These are phyloP conservation scores for Drosophila kohkoa DNA, from an alignment of 1,140 invertebrate species.

Conservation along the genomic window DNA sequence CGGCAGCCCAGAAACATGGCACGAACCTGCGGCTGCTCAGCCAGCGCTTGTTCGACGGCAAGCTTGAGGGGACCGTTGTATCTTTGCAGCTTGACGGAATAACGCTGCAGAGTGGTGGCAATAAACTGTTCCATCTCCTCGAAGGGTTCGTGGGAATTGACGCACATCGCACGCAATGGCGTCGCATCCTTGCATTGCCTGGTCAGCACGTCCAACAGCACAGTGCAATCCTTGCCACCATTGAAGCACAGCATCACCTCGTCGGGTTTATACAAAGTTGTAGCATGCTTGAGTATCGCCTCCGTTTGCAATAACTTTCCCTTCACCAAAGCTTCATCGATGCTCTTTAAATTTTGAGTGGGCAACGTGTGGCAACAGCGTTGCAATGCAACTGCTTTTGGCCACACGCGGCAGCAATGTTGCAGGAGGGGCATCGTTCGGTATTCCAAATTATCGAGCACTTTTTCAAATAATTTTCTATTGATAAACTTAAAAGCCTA, in stretches of 20 bases:
- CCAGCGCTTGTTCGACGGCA: conserved; percentile 88
- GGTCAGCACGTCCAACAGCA: conserved; percentile 90
- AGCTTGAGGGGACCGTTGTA: conserved; percentile 89
- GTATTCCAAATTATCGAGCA: neutral
- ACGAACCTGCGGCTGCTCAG: conserved; percentile 89
- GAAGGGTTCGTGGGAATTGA: conserved; percentile 91
- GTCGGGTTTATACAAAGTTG: conserved; percentile 86
- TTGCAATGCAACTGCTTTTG: neutral
- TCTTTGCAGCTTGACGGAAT: conserved; percentile 89
- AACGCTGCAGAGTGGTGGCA: conserved; percentile 88
- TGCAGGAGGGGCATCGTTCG: neutral
- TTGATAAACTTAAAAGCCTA: neutral
- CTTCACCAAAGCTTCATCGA: conserved; percentile 1
- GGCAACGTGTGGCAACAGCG: neutral
- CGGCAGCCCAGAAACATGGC: conserved; percentile 95
- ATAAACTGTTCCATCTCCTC: conserved; percentile 95
- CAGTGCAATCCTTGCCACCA: conserved; percentile 98
- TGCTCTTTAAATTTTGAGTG: neutral
- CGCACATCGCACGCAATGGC: conserved; percentile 89
- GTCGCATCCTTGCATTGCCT: conserved; percentile 24
- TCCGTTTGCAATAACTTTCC: conserved; percentile 21
- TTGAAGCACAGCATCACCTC: conserved; percentile 96
- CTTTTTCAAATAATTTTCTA: neutral
- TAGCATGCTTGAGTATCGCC: conserved; percentile 27
- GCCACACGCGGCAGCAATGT: neutral